phyloP scores from a whole-genome alignment of 2,888 invertebrate genomes.

The Rutpela maculata region DNA sequence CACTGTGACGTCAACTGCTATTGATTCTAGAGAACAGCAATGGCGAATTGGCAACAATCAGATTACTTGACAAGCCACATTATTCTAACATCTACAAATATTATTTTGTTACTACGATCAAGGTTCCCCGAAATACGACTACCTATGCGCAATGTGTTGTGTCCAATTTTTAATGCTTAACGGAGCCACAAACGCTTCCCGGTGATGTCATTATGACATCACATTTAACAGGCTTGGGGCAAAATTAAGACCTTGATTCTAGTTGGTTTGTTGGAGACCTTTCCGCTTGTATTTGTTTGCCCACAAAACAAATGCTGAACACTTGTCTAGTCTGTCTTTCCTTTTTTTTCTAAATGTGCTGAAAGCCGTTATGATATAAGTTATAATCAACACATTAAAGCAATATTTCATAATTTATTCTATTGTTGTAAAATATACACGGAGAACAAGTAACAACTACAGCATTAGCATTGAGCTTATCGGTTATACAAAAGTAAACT shows the following conservation, averaged over 20 bases:
- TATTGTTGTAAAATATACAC: not conserved
- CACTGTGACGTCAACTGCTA: conserved; percentile 73
- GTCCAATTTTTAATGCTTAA: conserved; percentile 50
- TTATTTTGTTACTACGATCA: conserved; percentile 31
- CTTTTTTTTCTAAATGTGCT: not conserved
- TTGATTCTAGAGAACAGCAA: conserved; percentile 71
- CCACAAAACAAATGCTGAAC: conserved; percentile 38
- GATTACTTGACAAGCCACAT: conserved; percentile 31
- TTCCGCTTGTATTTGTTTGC: conserved; percentile 58
- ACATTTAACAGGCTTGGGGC: conserved; percentile 72
- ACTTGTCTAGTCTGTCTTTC: conserved; percentile 11
- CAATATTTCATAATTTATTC: not conserved
- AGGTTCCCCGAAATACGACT: conserved; percentile 54
- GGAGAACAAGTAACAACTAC: not conserved
- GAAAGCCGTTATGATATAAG: not conserved
- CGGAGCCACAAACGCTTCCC: conserved; percentile 71
- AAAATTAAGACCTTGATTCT: conserved; percentile 72
- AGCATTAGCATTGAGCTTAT: not conserved
- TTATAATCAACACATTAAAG: not conserved
- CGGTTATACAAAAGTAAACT: not conserved
- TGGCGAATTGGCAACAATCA: conserved; percentile 67
- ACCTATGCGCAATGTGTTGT: conserved; percentile 46
- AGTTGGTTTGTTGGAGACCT: conserved; percentile 59
- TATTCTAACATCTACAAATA: conserved; percentile 35
- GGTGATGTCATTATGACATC: conserved; percentile 76